phyloP scores from a whole-genome alignment of 1,140 invertebrate species.

The Dinoponera quadriceps region DNA sequence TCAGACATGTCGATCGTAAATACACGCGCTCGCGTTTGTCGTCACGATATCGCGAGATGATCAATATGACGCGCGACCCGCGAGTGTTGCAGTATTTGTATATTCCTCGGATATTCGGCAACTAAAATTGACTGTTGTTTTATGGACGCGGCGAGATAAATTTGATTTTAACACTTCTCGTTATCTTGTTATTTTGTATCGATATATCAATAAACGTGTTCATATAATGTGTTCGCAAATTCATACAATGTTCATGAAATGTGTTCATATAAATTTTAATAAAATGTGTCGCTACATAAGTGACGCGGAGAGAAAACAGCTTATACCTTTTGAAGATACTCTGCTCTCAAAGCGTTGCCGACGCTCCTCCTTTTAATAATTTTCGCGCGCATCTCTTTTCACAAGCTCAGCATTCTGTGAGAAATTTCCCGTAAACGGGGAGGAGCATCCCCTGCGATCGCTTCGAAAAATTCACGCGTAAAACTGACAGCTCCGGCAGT shows the following conservation, averaged over 20 bases:
- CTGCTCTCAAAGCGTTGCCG: neutral
- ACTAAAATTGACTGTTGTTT: too few relatives aligned
- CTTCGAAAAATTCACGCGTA: neutral
- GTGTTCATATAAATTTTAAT: neutral
- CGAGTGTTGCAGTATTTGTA: too few relatives aligned
- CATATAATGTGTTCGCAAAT: too few relatives aligned
- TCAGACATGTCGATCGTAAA: slow-evolving; percentile 43
- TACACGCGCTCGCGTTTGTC: slow-evolving; percentile 4
- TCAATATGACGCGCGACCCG: neutral
- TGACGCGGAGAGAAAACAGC: neutral
- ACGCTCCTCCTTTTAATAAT: neutral
- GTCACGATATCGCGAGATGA: neutral
- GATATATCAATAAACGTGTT: too few relatives aligned
- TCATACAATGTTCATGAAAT: too few relatives aligned
- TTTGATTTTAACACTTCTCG: too few relatives aligned
- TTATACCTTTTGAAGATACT: neutral
- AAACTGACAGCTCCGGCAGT: neutral
- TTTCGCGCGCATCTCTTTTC: neutral
- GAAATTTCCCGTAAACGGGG: neutral
- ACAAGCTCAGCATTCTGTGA: neutral
- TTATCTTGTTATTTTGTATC: too few relatives aligned
- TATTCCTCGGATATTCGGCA: too few relatives aligned
- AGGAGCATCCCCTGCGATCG: neutral
- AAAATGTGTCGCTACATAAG: neutral
- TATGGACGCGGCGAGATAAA: too few relatives aligned